Percentiles rank a stretch among this genome's conserved stretches.
These are phyloP conservation scores for Thera obeliscata DNA, from an alignment of 2,888 invertebrate genomes.

Conservation along the genomic window DNA sequence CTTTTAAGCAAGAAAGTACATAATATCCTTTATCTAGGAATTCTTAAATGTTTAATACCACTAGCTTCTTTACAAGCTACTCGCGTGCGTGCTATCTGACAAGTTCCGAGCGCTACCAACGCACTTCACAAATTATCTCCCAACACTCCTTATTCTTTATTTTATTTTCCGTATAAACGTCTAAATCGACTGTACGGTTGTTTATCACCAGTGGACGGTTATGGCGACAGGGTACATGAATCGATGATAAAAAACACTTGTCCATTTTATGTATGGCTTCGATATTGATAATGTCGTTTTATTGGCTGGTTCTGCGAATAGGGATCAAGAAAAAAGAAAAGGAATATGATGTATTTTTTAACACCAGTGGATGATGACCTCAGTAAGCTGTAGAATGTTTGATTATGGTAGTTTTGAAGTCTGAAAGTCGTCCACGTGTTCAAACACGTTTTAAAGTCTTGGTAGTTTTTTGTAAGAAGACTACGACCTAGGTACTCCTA, in stretches of 20 bases:
- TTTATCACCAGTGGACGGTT: constrained; percentile 58
- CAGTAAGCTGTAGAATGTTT: constrained; percentile 8
- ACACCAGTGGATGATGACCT: constrained; percentile 13
- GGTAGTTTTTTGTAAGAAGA: too few relatives aligned
- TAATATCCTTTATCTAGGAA: constrained; percentile 12
- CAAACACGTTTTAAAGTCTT: neutral
- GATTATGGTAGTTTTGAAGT: neutral
- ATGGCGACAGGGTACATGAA: constrained; percentile 43
- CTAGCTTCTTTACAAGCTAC: constrained; percentile 17
- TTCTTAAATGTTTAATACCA: constrained; percentile 14
- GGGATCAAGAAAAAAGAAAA: constrained; percentile 20
- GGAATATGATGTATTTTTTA: constrained; percentile 18
- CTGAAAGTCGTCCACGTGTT: too few relatives aligned
- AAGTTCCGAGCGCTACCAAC: constrained; percentile 41
- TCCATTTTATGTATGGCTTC: constrained; percentile 49
- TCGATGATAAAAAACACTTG: constrained; percentile 61
- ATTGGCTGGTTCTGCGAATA: constrained; percentile 37
- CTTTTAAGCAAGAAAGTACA: neutral
- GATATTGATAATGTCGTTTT: constrained; percentile 55
- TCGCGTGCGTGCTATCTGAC: constrained; percentile 40
- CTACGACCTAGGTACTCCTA: neutral
- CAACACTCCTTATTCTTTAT: constrained; percentile 33
- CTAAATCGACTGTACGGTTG: constrained; percentile 61
- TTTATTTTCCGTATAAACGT: constrained; percentile 51
- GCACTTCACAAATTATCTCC: constrained; percentile 42